Percentiles rank a stretch among this genome's conserved stretches.
Conservation (phyloP, 2,113 vertebrate species). For the human (Homo sapiens) region GRCh38 chr13:78043501-78044000, state of each 20-base stretch:
- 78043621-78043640: slow-evolving; percentile 81
- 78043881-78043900: background rate
- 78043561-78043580: slow-evolving; percentile 64
- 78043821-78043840: slow-evolving; percentile 66
- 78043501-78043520: slow-evolving; percentile 43
- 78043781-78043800: slow-evolving; percentile 59
- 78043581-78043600: slow-evolving; percentile 77
- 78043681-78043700: slow-evolving; percentile 80
- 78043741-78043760: slow-evolving; percentile 75
- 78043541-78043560: slow-evolving; percentile 75
- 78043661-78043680: slow-evolving; percentile 76
- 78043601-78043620: slow-evolving; percentile 82
- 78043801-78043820: slow-evolving; percentile 62
- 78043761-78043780: slow-evolving; percentile 74
- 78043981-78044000: background rate
- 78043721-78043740: slow-evolving; percentile 66
- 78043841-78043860: background rate
- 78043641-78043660: slow-evolving; percentile 81
- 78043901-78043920: slow-evolving; percentile 62
- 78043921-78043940: slow-evolving; percentile 66
- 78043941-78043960: slow-evolving; percentile 53
- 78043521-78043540: slow-evolving; percentile 56
- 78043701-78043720: slow-evolving; percentile 81
- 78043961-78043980: slow-evolving; percentile 63
- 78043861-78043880: background rate